A percentile compares a stretch with the other conserved stretches of the same genome.
phyloP scores from a whole-genome alignment of 2,797 vertebrate genomes.

The Sebastes trivittatus region DNA sequence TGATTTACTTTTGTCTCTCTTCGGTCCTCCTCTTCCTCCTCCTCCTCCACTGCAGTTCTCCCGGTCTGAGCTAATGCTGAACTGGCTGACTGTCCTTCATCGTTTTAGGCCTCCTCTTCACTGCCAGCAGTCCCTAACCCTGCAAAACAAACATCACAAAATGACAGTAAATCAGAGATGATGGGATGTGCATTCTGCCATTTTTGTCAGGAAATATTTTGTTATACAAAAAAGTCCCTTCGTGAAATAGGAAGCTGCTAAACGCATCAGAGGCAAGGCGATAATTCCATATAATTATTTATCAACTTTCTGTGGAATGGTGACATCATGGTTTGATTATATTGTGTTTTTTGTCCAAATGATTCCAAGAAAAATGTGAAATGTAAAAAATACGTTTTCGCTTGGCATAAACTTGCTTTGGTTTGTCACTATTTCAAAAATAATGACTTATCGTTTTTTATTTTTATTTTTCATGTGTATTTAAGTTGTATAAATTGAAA shows the following conservation, averaged over 20 bases:
- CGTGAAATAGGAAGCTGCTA: not conserved
- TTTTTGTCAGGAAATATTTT: not conserved
- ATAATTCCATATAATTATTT: not conserved
- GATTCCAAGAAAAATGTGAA: not conserved
- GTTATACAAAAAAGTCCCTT: not conserved
- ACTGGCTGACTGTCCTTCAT: constrained; percentile 22
- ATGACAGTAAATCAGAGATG: not conserved
- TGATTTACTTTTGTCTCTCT: constrained; percentile 44
- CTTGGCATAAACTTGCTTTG: too few relatives aligned
- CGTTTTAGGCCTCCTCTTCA: constrained; percentile 20
- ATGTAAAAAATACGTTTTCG: not conserved
- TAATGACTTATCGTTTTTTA: too few relatives aligned
- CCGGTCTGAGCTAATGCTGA: constrained; percentile 42
- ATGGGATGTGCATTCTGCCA: not conserved
- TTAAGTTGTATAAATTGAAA: too few relatives aligned
- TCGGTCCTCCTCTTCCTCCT: constrained; percentile 19
- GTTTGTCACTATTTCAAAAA: too few relatives aligned
- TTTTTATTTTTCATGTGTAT: too few relatives aligned
- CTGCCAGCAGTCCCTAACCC: constrained; percentile 12
- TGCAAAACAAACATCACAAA: constrained; percentile 32
- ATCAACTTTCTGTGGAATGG: not conserved
- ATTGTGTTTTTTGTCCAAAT: not conserved
- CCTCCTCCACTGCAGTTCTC: constrained; percentile 36
- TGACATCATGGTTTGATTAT: not conserved
- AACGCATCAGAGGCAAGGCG: not conserved